Conservation (phyloP, 64 coral and sea anemone species). For the Pachyseris speciosa region DNA sequence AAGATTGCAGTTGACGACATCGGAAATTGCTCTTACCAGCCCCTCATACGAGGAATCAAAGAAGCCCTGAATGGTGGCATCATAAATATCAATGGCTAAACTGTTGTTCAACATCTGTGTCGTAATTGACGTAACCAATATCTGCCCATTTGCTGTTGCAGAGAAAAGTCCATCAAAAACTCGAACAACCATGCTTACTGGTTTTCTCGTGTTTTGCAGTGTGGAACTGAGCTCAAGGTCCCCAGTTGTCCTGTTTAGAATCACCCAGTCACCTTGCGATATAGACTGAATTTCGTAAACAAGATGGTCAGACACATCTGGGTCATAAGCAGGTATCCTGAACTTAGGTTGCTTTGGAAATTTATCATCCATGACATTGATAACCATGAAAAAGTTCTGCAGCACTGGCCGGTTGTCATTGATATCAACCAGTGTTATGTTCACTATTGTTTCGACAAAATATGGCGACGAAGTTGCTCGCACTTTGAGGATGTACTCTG, state of each 20-base stretch:
- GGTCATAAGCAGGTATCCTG: conserved; percentile 96
- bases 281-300: conserved; percentile 38
- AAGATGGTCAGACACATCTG: conserved; percentile 81
- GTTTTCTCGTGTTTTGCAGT: conserved; percentile 71
- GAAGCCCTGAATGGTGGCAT: conserved; percentile 65
- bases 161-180: conserved; percentile 69
- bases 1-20: conserved; percentile 30
- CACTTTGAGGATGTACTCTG: conserved; percentile 81
- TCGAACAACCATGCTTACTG: conserved; percentile 58
- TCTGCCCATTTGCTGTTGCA: conserved; percentile 65
- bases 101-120: conserved; percentile 83
- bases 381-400: conserved; percentile 88
- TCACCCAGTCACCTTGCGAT: conserved; percentile 76
- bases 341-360: conserved; percentile 74
- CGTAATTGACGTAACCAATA: conserved; percentile 86
- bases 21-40: conserved; percentile 45
- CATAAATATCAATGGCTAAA: conserved; percentile 73
- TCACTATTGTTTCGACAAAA: conserved; percentile 71
- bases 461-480: conserved; percentile 71
- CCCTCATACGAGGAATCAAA: conserved; percentile 71
- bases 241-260: conserved; percentile 72
- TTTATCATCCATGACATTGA: conserved; percentile 72
- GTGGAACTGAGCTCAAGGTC: conserved; percentile 77
- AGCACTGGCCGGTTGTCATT: conserved; percentile 93
- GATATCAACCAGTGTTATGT: conserved; percentile 74